A percentile compares a stretch with the other conserved stretches of the same genome.
Evolutionary conservation across 2,113 vertebrate genomes (phyloP).

Genomic region (Atherinomorus stipes): DNA sequence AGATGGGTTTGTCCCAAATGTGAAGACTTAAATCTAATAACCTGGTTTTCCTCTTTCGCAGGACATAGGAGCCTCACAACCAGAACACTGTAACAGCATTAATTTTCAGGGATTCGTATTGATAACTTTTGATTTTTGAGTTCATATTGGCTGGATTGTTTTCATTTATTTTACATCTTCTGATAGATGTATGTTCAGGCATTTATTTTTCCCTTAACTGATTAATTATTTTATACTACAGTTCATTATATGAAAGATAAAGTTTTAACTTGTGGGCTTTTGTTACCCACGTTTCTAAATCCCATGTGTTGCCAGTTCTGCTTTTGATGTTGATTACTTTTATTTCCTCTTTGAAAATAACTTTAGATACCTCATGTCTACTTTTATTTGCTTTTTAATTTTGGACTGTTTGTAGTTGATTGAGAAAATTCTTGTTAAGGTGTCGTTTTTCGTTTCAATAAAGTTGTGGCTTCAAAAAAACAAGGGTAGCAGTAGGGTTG

Average conservation of each 20-base stretch:
- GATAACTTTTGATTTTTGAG: neutral
- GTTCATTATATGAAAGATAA: too few species aligned
- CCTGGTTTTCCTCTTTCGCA: conserved; percentile 44
- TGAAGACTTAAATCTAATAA: neutral
- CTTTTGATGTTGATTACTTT: too few species aligned
- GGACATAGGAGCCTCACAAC: conserved; percentile 3
- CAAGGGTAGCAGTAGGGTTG: neutral
- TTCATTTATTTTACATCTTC: neutral
- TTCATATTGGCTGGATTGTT: neutral
- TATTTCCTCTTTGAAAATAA: neutral
- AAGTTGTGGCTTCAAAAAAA: conserved; percentile 32
- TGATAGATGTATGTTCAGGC: too few species aligned
- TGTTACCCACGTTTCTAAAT: too few species aligned
- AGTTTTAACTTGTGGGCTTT: too few species aligned
- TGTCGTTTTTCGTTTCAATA: conserved; percentile 46
- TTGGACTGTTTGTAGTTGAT: neutral
- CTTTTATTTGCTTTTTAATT: too few species aligned
- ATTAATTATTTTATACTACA: too few species aligned
- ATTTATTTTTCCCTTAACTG: too few species aligned
- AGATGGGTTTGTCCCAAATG: neutral
- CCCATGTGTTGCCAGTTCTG: too few species aligned
- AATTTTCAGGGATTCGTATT: neutral
- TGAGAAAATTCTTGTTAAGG: neutral
- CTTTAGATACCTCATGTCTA: neutral
- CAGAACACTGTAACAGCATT: neutral